Base-by-base conservation (phyloP, 1,140 invertebrate species). In the Bombus waltoni region DNA sequence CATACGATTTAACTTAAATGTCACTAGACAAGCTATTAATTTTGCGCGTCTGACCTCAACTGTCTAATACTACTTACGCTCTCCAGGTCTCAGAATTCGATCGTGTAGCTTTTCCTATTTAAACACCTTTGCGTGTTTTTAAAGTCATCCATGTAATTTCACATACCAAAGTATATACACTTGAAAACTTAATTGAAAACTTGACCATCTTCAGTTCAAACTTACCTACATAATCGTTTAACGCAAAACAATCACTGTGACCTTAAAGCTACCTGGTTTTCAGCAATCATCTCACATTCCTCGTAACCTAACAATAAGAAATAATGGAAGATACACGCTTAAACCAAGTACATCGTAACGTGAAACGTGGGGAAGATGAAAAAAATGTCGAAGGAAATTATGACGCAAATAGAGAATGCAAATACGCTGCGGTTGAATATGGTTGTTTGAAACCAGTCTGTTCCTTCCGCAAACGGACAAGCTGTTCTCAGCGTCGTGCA, bases 371-470 rank as follows among this genome's bases (percentile, higher is more conserved):
- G 1, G 6, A 68, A 35, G 32, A 25, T n/a, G n/a, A 44, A 44
- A 73, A 35, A 18, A 44, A n/a, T 25, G 35, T 35, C 42, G 32
- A 38, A 80, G 80, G 15, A 73, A 81, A 81, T 81, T 62, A 44
- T 73, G 72, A 73, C 53, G 80, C 70, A 62, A 62, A 72, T 28
- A 38, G n/a, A 25, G 53, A 73, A 81, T 72, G 70, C 15, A 73
- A 81, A 81, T 73, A 71, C 70, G 40, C 35, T 62, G 53, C 40
- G 68, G 70, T 81, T 57, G 80, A 62, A 42, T 73, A 81, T 35
- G 47, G 53, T 59, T 59, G 70, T 62, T 62, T 44, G 53, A 42
- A 32, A 32, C 32, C 42, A 25, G 22, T 44, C 18, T 81, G 35
- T 71, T 71, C 28, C 22, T 47, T 40, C 38, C 15, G 77, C 62